Base-by-base conservation (phyloP, 53 echinoderm and acorn worm genomes). In the Crossaster papposus region DNA sequence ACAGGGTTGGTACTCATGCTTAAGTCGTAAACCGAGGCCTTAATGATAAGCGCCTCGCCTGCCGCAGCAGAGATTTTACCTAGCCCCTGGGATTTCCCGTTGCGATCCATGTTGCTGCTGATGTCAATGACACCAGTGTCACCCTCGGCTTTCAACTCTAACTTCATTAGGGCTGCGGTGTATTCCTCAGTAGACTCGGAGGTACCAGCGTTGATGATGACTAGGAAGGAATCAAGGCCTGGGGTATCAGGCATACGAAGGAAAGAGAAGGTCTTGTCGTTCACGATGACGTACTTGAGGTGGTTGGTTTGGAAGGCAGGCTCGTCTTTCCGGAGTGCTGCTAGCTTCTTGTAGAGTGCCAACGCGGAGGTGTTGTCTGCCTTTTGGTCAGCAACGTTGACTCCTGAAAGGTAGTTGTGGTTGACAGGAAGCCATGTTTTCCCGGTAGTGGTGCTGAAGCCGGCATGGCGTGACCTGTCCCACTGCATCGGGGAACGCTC, bases 401-500 rank as follows among this genome's bases (percentile, higher is more conserved):
- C 54, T 31, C 94, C 94, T 17, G 50, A 30, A 14, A 65, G 33
- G 83, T 92, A 90, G 58, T 93, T 96, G 5, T 91, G 79, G 31
- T 93, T 82, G 63, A 96, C 95, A 17, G 95, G 96, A 20, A 96
- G 76, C 96, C 96, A 96, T 2, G 92, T 94, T 35, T 91, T 91
- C 29, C 68, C 65, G 12, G 89, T 82, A 12, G 81, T 81, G 15
- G 64, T 71, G 68, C 95, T 93, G 76, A 96, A 96, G 4, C 96
- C 96, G 68, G 96, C 93, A 31, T 92, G 70, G 52, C 70, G 33
- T 20, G 33, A 65, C 0, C 31, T 36, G 53, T 91, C 72, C 96
- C 96, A 96, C 89, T 96, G 96, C 96, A 96, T 95, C 15, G 96
- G 96, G 9, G 96, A 96, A 5, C 95, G 81, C 37, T 94, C 96